Base-by-base conservation (phyloP, 92 coral and sea anemone species). In the Palythoa heliodiscus region DNA sequence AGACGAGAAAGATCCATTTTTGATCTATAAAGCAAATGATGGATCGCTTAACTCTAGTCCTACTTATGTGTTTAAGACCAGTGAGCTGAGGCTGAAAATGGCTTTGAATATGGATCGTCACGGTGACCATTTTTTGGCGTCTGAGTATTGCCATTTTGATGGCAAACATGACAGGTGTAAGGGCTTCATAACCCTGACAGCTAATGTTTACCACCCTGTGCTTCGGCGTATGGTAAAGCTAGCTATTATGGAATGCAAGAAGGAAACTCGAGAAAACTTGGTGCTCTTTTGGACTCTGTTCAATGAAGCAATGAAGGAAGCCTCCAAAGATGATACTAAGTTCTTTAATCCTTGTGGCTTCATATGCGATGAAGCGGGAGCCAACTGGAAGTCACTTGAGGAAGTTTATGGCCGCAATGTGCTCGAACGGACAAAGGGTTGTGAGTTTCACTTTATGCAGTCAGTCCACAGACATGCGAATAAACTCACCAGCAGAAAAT, bases 361-460 rank as follows among this genome's bases (percentile, higher is more conserved):
- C 39, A 82, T 91, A 2, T 54, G 87, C 77, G 92, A 91, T 52
- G 92, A 91, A 64, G 94, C 90, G 17, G 92, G 92, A 24, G 90
- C 82, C 43, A 55, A 82, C 25, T 91, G 90, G 94, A 86, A 82
- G 37, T 87, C 91, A 24, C 63, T 91, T 54, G 39, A 57, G 60
- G 83, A 70, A 15, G 67, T 82, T 11, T 89, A 66, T 82, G 88
- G 90, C 1, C 87, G 86, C 15, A 75, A 82, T 12, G 85, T 88
- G 25, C 23, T 90, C 20, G 40, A 70, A 16, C 76, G 85, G 64
- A 86, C 73, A 8, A 84, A 79, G 35, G 75, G 81, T 16, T 88
- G 91, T 60, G 88, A 91, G 64, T 86, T 91, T 58, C 92, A 91
- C 40, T 89, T 14, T 73, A 86, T 86, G 50, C 92, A 89, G 83